These are phyloP conservation scores for Aricia agestis DNA, from an alignment of 1,140 invertebrate species.

Conservation along the genomic window DNA sequence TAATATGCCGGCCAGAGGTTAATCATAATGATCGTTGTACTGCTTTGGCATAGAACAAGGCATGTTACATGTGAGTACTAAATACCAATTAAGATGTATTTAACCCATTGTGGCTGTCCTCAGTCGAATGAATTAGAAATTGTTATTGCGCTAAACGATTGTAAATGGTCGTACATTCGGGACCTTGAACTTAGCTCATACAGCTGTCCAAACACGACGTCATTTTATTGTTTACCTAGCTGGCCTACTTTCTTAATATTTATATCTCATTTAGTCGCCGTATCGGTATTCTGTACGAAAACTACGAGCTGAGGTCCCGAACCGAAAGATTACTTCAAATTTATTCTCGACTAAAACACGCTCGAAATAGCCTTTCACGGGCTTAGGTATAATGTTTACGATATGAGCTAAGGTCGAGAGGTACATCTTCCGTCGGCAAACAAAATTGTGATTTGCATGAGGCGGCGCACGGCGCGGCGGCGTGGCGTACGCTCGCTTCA, in stretches of 20 bases:
- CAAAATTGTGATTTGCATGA: conserved; percentile 72
- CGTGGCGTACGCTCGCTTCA: conserved; percentile 59
- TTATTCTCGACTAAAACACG: conserved; percentile 5
- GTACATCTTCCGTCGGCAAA: conserved; percentile 67
- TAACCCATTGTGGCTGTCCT: not conserved
- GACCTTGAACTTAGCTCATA: conserved; percentile 57
- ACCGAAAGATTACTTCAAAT: not conserved
- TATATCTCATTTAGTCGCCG: not conserved
- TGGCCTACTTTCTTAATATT: conserved; percentile 15
- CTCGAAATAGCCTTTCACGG: conserved; percentile 19
- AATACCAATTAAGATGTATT: not conserved
- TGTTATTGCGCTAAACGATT: not conserved
- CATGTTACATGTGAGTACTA: not conserved
- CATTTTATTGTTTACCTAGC: conserved; percentile 31
- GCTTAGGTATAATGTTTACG: conserved; percentile 46
- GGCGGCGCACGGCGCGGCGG: conserved; percentile 59
- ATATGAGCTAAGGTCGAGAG: conserved; percentile 58
- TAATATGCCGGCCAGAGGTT: not conserved
- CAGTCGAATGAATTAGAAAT: not conserved
- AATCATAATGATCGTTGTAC: not conserved
- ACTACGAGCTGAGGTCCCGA: not conserved
- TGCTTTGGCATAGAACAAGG: not conserved
- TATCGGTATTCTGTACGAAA: not conserved
- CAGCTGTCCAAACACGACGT: conserved; percentile 54
- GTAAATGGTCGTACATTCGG: not conserved